Conservation (phyloP, 2,113 vertebrate genomes). For the Ammodytes dubius region DNA sequence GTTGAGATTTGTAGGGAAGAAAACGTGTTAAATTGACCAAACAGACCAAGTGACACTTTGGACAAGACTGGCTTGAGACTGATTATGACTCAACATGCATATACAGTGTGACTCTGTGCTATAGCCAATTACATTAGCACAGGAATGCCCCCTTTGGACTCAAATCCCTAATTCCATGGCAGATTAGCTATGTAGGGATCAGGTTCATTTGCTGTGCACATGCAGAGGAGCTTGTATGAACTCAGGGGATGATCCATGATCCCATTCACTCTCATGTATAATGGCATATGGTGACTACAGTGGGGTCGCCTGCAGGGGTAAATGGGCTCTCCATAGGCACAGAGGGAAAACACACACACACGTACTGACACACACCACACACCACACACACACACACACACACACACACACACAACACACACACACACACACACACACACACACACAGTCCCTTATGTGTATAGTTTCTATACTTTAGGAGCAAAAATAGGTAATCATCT, state of each 20-base stretch:
- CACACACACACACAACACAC: slow-evolving; percentile 14
- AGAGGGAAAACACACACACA: background rate
- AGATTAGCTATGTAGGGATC: slow-evolving; percentile 74
- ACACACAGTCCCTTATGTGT: slow-evolving; percentile 43
- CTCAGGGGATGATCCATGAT: slow-evolving; percentile 75
- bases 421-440: background rate
- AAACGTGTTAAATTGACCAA: no score
- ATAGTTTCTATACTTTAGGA: background rate
- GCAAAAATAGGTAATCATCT: no score
- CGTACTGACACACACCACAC: background rate
- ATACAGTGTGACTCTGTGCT: background rate
- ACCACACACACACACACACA: background rate
- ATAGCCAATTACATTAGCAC: slow-evolving; percentile 11
- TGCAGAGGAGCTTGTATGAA: slow-evolving; percentile 65
- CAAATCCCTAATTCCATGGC: slow-evolving; percentile 75
- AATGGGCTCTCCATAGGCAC: slow-evolving; percentile 12
- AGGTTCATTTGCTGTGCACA: slow-evolving; percentile 75
- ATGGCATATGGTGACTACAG: slow-evolving; percentile 7
- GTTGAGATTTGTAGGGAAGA: no score
- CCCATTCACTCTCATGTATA: slow-evolving; percentile 33
- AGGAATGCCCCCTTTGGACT: slow-evolving; percentile 37
- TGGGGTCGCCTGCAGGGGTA: slow-evolving; percentile 31
- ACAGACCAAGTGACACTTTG: no score
- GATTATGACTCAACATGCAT: background rate
- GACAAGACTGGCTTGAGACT: no score